These are phyloP conservation scores for Zonitis immaculata DNA, from an alignment of 2,888 invertebrate genomes.

Conservation along the genomic window DNA sequence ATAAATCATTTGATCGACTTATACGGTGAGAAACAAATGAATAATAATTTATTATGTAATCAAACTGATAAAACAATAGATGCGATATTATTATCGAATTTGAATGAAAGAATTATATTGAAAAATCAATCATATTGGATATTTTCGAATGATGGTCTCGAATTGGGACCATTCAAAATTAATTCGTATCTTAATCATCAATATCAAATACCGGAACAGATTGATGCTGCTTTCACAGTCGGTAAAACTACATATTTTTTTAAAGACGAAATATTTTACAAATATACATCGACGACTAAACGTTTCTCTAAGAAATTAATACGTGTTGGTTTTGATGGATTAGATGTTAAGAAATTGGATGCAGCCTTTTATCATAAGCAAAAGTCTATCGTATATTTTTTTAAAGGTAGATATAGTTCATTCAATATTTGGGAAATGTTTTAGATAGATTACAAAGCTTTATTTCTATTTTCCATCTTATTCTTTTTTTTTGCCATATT, in stretches of 20 bases:
- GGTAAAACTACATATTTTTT: neutral
- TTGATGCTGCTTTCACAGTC: neutral
- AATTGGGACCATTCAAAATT: neutral
- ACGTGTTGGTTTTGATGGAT: neutral
- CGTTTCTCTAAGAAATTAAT: neutral
- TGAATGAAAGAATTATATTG: neutral
- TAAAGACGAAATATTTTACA: neutral
- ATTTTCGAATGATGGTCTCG: neutral
- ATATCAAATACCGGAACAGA: neutral
- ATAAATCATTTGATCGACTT: neutral
- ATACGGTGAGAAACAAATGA: neutral
- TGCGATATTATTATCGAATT: neutral
- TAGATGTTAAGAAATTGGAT: neutral
- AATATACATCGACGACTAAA: neutral
- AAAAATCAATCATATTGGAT: neutral
- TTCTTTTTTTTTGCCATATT: too few species aligned
- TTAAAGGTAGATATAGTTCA: neutral
- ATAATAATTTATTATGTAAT: neutral
- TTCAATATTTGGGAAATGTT: neutral
- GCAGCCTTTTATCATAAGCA: neutral
- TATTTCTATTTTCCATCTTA: too few species aligned
- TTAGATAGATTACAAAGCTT: neutral
- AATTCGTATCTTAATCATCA: neutral
- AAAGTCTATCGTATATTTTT: neutral
- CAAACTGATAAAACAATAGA: neutral